These are phyloP conservation scores for Holocentrus rufus DNA, from an alignment of 2,797 vertebrate species.

Conservation along the genomic window DNA sequence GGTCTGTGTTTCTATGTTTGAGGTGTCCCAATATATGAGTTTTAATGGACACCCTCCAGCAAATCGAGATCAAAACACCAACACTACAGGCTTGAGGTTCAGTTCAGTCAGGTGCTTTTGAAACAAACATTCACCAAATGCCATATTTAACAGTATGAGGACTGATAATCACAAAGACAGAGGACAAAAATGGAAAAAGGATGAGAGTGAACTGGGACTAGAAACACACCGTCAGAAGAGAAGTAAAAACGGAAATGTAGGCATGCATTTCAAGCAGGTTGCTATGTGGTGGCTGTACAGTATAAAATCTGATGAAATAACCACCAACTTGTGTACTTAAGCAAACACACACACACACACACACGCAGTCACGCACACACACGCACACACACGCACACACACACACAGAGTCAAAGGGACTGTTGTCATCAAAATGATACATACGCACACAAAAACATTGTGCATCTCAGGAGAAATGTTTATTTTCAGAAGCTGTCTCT, in stretches of 20 bases:
- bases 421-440: constrained; percentile 69
- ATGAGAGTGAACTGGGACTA: neutral
- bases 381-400: constrained; percentile 22
- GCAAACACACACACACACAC: constrained; percentile 5
- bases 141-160: neutral
- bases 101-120: too few relatives aligned
- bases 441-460: constrained; percentile 57
- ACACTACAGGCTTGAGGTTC: too few relatives aligned
- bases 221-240: neutral
- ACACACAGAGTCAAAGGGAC: constrained; percentile 46
- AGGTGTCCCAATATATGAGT: too few relatives aligned
- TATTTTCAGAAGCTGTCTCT: constrained; percentile 73
- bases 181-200: neutral
- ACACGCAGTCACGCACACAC: constrained; percentile 17
- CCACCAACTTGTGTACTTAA: constrained; percentile 39
- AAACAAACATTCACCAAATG: neutral
- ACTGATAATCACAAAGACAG: too few relatives aligned
- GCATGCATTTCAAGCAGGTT: constrained; percentile 13
- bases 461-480: constrained; percentile 71
- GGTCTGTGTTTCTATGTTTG: too few relatives aligned
- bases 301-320: constrained; percentile 46
- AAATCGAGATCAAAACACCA: too few relatives aligned
- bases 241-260: constrained; percentile 34
- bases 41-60: too few relatives aligned
- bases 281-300: constrained; percentile 20